Evolutionary conservation across 2,888 invertebrate species (phyloP).

Genomic region (Clepsis dumicolana): DNA sequence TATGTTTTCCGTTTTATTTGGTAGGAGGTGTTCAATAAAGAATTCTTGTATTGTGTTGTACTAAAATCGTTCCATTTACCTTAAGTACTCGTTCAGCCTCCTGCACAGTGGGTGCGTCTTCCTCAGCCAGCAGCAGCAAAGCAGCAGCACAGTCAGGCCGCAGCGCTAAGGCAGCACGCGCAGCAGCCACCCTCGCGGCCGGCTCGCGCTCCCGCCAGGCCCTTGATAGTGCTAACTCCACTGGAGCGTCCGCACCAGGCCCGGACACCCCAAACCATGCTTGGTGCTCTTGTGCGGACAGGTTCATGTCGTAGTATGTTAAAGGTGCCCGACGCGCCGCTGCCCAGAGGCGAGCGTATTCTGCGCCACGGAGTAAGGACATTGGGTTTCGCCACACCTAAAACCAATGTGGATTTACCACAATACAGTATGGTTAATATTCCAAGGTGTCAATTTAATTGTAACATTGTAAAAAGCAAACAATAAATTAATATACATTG

Average conservation of each 20-base stretch:
- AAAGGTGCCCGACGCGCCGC: conserved; percentile 97
- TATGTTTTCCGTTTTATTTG: too few relatives aligned
- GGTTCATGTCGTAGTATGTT: conserved; percentile 99
- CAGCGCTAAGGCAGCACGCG: conserved; percentile 94
- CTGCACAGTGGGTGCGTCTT: conserved; percentile 96
- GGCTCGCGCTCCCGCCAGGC: conserved; percentile 99
- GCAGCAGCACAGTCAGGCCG: conserved; percentile 98
- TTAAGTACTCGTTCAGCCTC: conserved; percentile 85
- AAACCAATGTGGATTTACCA: too few relatives aligned
- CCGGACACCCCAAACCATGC: conserved; percentile 85
- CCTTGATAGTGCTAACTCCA: conserved; percentile 91
- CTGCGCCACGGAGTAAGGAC: conserved; percentile 97
- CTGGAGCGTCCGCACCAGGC: conserved; percentile 52
- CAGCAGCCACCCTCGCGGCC: conserved; percentile 94
- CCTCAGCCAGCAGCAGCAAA: conserved; percentile 97
- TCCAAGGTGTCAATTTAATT: too few relatives aligned
- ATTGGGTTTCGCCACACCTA: conserved; percentile 99
- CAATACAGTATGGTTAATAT: too few relatives aligned
- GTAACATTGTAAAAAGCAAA: too few relatives aligned
- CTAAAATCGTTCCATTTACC: too few relatives aligned
- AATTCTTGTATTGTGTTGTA: too few relatives aligned
- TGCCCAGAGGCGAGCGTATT: conserved; percentile 98
- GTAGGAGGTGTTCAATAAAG: too few relatives aligned
- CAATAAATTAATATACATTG: too few relatives aligned
- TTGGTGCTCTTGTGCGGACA: conserved; percentile 99